Conservation (phyloP, 2,888 invertebrate genomes). For the Serrognathus titanus region DNA sequence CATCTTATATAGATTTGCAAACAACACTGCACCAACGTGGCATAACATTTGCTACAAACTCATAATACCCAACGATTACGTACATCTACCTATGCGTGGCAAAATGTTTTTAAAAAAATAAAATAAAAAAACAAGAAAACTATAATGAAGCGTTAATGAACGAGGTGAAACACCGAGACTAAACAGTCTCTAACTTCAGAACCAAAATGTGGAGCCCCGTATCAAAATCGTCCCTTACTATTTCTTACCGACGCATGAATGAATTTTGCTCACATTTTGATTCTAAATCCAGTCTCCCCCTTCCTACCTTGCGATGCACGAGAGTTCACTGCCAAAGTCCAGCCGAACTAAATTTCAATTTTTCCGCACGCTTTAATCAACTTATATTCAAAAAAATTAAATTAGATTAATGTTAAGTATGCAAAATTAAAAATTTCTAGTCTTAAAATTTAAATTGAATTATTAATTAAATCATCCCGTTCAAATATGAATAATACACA, state of each 20-base stretch:
- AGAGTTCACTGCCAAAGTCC: constrained; percentile 13
- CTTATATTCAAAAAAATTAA: not conserved
- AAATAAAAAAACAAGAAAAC: constrained; percentile 33
- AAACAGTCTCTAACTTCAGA: constrained; percentile 43
- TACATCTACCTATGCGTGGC: constrained; percentile 42
- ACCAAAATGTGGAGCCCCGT: constrained; percentile 35
- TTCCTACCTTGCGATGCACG: constrained; percentile 42
- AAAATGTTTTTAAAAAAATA: constrained; percentile 35
- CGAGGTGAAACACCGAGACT: constrained; percentile 42
- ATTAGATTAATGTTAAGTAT: not conserved
- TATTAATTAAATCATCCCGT: not conserved
- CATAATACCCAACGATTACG: constrained; percentile 40
- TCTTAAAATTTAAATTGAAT: not conserved
- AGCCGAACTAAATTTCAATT: constrained; percentile 1
- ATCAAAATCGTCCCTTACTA: not conserved
- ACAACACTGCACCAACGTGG: constrained; percentile 1
- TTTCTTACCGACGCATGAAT: not conserved
- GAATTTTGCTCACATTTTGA: constrained; percentile 33
- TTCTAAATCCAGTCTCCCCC: constrained; percentile 45
- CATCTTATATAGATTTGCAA: not conserved
- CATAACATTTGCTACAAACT: constrained; percentile 12
- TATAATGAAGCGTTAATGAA: constrained; percentile 32
- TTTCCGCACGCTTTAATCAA: not conserved
- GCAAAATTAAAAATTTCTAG: not conserved
- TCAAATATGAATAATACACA: not conserved